A percentile compares a stretch with the other conserved stretches of the same genome.
Conservation (phyloP, 2,797 vertebrate species). For the Ispidina lecontei region DNA sequence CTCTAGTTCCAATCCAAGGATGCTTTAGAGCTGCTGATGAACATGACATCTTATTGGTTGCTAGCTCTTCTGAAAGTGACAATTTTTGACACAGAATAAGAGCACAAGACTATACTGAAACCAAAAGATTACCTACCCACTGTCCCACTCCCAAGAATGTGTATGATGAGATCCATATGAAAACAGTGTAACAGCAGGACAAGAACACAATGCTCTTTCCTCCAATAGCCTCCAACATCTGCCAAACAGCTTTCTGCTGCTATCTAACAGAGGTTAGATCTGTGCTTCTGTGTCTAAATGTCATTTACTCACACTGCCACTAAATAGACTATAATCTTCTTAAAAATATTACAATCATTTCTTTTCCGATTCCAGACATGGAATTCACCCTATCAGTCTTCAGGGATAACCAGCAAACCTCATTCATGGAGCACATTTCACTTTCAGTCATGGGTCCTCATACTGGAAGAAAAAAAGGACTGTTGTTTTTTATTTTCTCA, state of each 20-base stretch:
- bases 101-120: background rate
- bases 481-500: background rate
- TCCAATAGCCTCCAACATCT: background rate
- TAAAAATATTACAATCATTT: background rate
- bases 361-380: background rate
- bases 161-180: background rate
- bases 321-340: background rate
- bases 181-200: background rate
- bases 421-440: background rate
- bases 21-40: background rate
- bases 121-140: background rate
- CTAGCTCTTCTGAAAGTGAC: background rate
- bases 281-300: background rate
- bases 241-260: background rate
- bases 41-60: background rate
- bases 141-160: background rate
- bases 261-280: background rate
- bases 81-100: background rate
- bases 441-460: background rate
- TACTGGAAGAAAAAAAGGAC: background rate
- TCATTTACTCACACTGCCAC: background rate
- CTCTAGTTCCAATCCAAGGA: background rate
- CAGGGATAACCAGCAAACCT: background rate
- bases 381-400: background rate
- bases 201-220: background rate